A percentile compares a stretch with the other conserved stretches of the same genome.
Conservation (phyloP, 1,140 invertebrate genomes). For the Ceratoteleas bidentatus region DNA sequence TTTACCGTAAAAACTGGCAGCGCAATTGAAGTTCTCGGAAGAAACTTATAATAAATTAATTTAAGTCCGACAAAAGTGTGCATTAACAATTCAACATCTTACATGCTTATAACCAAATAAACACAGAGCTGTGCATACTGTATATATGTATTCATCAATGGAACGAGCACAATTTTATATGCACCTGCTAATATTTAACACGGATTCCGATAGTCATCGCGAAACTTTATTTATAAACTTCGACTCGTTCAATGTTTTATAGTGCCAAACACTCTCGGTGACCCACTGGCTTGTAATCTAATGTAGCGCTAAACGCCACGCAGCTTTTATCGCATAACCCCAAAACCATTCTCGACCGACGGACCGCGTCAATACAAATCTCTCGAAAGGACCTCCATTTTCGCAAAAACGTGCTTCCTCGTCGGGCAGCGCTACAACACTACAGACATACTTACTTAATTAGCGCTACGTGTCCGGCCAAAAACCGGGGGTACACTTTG, state of each 20-base stretch:
- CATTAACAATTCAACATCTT: not conserved
- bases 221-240: slow-evolving; percentile 14
- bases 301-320: not conserved
- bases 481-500: slow-evolving; percentile 31
- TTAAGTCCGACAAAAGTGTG: not conserved
- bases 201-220: not conserved
- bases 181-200: not conserved
- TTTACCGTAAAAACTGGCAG: too few relatives aligned
- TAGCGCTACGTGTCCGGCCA: slow-evolving; percentile 33
- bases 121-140: not conserved
- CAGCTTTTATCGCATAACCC: not conserved
- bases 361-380: not conserved
- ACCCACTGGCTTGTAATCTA: not conserved
- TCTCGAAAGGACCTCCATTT: slow-evolving; percentile 35
- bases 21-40: not conserved
- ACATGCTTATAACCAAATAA: slow-evolving; percentile 1
- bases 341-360: not conserved
- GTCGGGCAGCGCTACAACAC: not conserved
- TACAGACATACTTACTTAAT: slow-evolving; percentile 52
- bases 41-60: not conserved
- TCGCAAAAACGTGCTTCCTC: not conserved
- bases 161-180: not conserved
- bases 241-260: not conserved
- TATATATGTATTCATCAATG: slow-evolving; percentile 3
- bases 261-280: not conserved